A percentile compares a stretch with the other conserved stretches of the same genome.
Conservation (phyloP, 2,888 invertebrate species). For the Bombylius discolor region DNA sequence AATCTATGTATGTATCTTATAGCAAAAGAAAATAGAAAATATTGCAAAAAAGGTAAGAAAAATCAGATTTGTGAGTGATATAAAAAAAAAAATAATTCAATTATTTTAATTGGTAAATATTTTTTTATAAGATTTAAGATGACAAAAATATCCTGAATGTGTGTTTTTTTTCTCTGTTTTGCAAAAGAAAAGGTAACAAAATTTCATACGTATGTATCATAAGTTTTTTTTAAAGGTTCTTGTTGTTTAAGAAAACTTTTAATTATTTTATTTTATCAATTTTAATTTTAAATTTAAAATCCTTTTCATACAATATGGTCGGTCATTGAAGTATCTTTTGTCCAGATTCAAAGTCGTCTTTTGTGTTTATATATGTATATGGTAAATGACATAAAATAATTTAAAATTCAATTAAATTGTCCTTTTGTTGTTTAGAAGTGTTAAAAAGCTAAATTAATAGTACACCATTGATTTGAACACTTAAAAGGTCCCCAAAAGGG, state of each 20-base stretch:
- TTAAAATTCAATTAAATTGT: slow-evolving; percentile 8
- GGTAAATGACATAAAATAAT: slow-evolving; percentile 9
- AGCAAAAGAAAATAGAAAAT: not conserved
- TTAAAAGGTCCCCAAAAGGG: not conserved
- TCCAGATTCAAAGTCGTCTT: not conserved
- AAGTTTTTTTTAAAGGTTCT: not conserved
- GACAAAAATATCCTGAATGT: not conserved
- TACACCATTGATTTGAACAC: not conserved
- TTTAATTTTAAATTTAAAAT: not conserved
- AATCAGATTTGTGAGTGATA: not conserved
- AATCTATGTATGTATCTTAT: not conserved
- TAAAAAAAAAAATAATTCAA: no score
- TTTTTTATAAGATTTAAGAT: not conserved
- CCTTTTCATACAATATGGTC: not conserved
- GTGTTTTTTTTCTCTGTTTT: not conserved
- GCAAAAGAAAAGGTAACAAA: not conserved
- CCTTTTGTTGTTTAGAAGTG: slow-evolving; percentile 1
- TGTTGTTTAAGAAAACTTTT: no score
- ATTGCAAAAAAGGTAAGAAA: not conserved
- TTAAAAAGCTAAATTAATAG: not conserved
- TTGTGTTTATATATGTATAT: slow-evolving; percentile 1
- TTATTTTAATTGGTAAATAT: no score
- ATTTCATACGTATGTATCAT: not conserved
- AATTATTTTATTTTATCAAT: not conserved
- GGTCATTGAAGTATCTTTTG: not conserved